Evolutionary conservation across 1,140 invertebrate genomes (phyloP), one percentile per base, ranked within the genome.

Genomic region (Meloidogyne exigua): DNA sequence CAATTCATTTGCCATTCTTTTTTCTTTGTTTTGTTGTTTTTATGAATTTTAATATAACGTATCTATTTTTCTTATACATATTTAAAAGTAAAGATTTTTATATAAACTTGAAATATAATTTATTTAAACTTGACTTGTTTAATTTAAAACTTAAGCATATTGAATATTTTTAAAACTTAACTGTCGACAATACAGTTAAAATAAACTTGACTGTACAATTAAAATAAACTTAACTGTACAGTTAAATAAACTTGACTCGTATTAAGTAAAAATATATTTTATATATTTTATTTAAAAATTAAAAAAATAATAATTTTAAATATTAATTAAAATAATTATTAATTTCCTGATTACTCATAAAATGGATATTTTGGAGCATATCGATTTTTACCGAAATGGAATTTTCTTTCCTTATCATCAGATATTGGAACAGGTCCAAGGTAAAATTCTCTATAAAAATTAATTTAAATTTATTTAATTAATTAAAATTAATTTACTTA

Each of bases 331-430:
- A 70, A 18, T 15, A 12, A 0, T 15, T 70, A 15, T 18, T 28
- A 18, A 2, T 21, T 21, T n/a, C n/a, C n/a, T n/a, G 21, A 36
- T 62, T 65, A 65, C 21, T 68, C 72, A 68, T 87, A 87, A 70
- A 87, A 86, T 9, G 85, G 85, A 75, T 87, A 87, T 82, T 87
- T 87, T 12, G 85, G 85, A 11, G 85, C 82, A 71, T 85, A 87
- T 36, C 28, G 72, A 25, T 28, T 77, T 57, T 82, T 78, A 23
- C 85, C 85, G 65, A 77, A 86, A 65, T 87, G 85, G 28, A 73
- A 73, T 73, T 72, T 79, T 49, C 62, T 69, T 75, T 87, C 86
- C 39, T 86, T 82, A 18, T 87, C 85, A 28, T 87, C 86, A 12
- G 84, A 81, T 28, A 87, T 83, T 77, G 83, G 79, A 25, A 85